Evolutionary conservation across 2,797 vertebrate species (phyloP), one percentile per base, ranked within the genome.

Genomic region (Coilia nasus): DNA sequence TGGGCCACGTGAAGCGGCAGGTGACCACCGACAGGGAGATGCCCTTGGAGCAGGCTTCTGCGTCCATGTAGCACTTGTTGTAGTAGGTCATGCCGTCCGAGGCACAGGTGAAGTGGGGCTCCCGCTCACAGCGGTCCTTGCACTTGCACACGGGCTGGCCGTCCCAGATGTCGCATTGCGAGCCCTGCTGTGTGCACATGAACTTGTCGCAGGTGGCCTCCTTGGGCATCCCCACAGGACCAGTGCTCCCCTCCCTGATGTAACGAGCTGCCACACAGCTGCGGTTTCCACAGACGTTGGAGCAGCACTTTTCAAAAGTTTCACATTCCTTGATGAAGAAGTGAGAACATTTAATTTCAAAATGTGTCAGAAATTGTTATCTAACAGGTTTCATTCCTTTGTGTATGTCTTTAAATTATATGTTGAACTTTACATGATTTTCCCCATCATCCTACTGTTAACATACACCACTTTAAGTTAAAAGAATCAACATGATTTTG

Each of bases 21-120:
- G 96, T 95, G 86, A 97, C 97, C 0, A 97, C 94, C 0, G 94
- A 94, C 86, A 96, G 91, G 0, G 95, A 95, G 59, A 98, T 96
- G 88, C 98, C 98, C 90, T 97, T 99, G 91, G 97, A 97, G 88
- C 98, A 99, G 85, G 98, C 98, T 93, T 99, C 98, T 0, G 98
- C 98, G 0, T 99, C 98, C 98, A 99, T 99, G 95, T 98, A 99
- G 93, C 98, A 99, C 93, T 97, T 99, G 93, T 99, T 99, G 90
- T 99, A 99, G 91, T 99, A 99, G 44, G 98, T 99, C 94, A 99
- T 97, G 87, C 98, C 98, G 0, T 99, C 98, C 0, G 98, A 99
- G 9, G 98, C 98, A 0, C 98, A 99, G 2, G 98, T 99, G 90
- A 99, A 99, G 90, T 97, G 97, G 0, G 98, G 98, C 85, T 99